Evolutionary conservation across 2,888 invertebrate species (phyloP).

Genomic region (Acanthosoma haemorrhoidale): DNA sequence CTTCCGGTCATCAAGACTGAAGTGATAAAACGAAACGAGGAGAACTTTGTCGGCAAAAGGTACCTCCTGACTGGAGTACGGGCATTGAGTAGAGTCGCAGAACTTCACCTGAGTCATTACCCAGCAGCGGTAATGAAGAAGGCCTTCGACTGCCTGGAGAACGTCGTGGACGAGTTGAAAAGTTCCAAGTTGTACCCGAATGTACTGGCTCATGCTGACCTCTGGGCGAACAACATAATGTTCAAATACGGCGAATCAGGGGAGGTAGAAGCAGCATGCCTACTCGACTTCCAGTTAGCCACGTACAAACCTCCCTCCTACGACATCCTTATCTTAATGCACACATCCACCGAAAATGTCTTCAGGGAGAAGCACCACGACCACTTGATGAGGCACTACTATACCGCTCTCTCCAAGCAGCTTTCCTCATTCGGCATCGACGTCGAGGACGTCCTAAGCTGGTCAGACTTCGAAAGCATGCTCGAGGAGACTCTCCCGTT

Average conservation of each 20-base stretch:
- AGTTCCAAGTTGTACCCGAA: background rate
- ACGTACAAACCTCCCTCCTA: background rate
- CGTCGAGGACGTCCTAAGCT: background rate
- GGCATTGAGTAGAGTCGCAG: background rate
- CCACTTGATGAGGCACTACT: background rate
- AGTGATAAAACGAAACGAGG: background rate
- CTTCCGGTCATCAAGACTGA: background rate
- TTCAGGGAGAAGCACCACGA: background rate
- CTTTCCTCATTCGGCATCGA: background rate
- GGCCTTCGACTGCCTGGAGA: background rate
- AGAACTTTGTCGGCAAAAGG: background rate
- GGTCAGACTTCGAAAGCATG: conserved; percentile 10
- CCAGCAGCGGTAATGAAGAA: background rate
- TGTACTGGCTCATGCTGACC: background rate
- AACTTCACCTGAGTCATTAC: background rate
- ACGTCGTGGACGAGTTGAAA: background rate
- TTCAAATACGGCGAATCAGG: conserved; percentile 5
- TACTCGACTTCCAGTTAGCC: conserved; percentile 9
- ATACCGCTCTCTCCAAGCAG: background rate
- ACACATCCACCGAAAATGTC: background rate
- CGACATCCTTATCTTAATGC: background rate
- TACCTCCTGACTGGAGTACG: background rate
- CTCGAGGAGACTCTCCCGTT: background rate
- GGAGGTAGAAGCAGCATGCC: background rate
- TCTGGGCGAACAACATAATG: conserved; percentile 12